A percentile compares a stretch with the other conserved stretches of the same genome.
Evolutionary conservation across 2,797 vertebrate genomes (phyloP).

Genomic region (Cynopterus sphinx): DNA sequence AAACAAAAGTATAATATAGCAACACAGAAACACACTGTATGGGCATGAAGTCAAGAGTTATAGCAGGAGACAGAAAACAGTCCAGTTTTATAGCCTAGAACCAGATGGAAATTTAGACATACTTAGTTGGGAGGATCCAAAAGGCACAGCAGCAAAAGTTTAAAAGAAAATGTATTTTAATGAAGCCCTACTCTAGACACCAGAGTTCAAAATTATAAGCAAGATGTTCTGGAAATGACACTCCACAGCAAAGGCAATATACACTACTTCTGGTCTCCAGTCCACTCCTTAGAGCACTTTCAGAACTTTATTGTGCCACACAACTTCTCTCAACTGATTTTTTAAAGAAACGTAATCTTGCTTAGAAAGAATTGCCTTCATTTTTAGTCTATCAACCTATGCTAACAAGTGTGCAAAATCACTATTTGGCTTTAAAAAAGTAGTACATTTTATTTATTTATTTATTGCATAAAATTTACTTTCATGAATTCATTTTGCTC

Average conservation of each 20-base stretch:
- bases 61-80: constrained; percentile 72
- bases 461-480: constrained; percentile 33
- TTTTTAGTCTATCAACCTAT: constrained; percentile 18
- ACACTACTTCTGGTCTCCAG: not conserved
- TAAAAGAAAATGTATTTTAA: constrained; percentile 67
- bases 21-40: constrained; percentile 56
- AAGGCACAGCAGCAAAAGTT: constrained; percentile 50
- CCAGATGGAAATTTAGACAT: constrained; percentile 73
- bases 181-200: constrained; percentile 40
- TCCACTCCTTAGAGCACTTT: not conserved
- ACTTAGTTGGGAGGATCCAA: constrained; percentile 60
- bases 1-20: constrained; percentile 71
- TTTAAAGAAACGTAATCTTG: constrained; percentile 28
- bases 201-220: constrained; percentile 57
- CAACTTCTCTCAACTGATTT: not conserved
- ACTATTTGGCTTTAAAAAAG: constrained; percentile 54
- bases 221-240: constrained; percentile 51
- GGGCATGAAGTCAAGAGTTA: constrained; percentile 67
- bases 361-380: constrained; percentile 13
- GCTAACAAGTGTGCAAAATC: not conserved
- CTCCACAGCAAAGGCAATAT: not conserved
- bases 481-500: constrained; percentile 30
- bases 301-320: constrained; percentile 9
- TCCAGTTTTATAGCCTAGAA: constrained; percentile 59
- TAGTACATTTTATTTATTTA: not conserved